A percentile compares a stretch with the other conserved stretches of the same genome.
Conservation (phyloP, 1,140 invertebrate genomes). For the Drosophila teissieri region DNA sequence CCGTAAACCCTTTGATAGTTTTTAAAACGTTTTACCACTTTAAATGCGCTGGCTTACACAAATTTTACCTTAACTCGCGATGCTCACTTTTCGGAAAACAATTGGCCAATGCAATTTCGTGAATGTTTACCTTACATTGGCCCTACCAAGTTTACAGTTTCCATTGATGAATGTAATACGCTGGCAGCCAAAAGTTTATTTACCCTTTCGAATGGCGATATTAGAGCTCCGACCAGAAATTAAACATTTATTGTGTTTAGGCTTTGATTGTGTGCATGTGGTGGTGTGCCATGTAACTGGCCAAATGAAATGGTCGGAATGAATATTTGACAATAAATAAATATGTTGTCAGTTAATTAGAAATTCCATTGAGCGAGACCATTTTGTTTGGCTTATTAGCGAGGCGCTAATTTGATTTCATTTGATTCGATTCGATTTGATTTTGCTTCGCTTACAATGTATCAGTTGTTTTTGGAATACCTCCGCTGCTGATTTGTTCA, state of each 20-base stretch:
- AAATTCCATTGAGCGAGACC: conserved; percentile 67
- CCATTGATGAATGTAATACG: conserved; percentile 53
- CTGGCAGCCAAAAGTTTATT: conserved; percentile 56
- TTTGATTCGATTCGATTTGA: conserved; percentile 52
- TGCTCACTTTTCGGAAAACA: conserved; percentile 39
- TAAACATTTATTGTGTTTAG: conserved; percentile 71
- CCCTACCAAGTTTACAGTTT: conserved; percentile 27
- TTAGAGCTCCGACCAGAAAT: conserved; percentile 27
- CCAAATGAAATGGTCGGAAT: conserved; percentile 53
- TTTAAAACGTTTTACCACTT: too few relatives aligned
- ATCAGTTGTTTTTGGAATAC: conserved; percentile 27
- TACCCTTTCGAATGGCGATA: conserved; percentile 39
- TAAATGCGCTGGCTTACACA: not conserved
- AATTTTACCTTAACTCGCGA: not conserved
- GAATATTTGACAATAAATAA: conserved; percentile 75
- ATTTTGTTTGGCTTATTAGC: conserved; percentile 78
- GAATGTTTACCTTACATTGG: conserved; percentile 47
- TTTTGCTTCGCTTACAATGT: conserved; percentile 41
- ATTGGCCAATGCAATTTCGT: conserved; percentile 35
- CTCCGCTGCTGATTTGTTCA: conserved; percentile 54
- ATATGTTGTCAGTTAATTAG: conserved; percentile 76
- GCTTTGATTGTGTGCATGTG: conserved; percentile 31
- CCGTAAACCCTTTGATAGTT: too few relatives aligned
- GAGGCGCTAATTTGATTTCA: conserved; percentile 58
- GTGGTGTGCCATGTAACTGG: conserved; percentile 45